Base-by-base conservation (phyloP, 2,113 vertebrate genomes). In the Urocynchramus pylzowi region DNA sequence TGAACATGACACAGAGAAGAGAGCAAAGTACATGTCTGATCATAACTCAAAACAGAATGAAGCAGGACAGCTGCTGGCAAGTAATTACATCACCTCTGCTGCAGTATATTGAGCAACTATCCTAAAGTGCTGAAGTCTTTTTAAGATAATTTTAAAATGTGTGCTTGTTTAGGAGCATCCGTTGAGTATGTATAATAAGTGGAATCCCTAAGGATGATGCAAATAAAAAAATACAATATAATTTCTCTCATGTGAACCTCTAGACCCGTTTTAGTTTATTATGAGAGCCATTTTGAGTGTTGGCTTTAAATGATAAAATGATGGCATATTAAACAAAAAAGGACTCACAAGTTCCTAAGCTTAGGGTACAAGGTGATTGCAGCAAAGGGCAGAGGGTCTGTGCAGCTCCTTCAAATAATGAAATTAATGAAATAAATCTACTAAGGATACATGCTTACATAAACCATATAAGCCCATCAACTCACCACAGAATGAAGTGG, bases 401-500 rank as follows among this genome's bases (percentile, higher is more conserved):
- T 30, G 17, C 35, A 82, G 71, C 39, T 57, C 30, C 63, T 91
- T 65, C 37, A 56, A 89, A 64, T 23, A 30, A 59, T 8, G 5
- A 77, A 77, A 67, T 37, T 4, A 75, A 73, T 54, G 78, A 65
- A 64, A 70, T 30, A 71, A 2, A 3, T 68, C n/a, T 57, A 26
- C 50, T 10, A 60, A 44, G 22, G 78, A 61, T 28, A 45, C 3
- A 14, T 47, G 53, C 24, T 73, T 33, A 73, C 4, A 3, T 21
- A 70, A 89, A 44, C 16, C 6, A 3, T 9, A 18, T 1, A 20
- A 83, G 24, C 27, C 42, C 77, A n/a, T 14, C 47, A 33, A 95
- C 99, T 98, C 95, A 99, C 99, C 99, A 95, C 99, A 99, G 89
- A 99, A 99, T 0, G 99, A 99, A 2, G 98, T 99, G 6, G 99